phyloP scores from a whole-genome alignment of 1,140 invertebrate genomes.

The Zaprionus vittiger region DNA sequence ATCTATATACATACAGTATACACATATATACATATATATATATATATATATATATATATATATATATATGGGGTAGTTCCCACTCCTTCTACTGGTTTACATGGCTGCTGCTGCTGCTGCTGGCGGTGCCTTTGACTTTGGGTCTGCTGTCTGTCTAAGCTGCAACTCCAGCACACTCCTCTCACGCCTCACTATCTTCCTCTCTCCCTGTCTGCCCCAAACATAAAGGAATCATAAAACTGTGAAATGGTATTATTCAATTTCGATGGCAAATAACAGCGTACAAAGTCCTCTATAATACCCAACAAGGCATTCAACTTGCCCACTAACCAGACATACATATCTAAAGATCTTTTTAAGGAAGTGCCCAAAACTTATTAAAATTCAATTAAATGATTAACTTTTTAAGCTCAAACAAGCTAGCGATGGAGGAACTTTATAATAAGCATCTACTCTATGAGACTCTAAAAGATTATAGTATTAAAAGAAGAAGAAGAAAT shows the following conservation, averaged over 20 bases:
- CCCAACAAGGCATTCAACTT: conserved; percentile 8
- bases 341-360: neutral
- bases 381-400: neutral
- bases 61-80: neutral
- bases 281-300: conserved; percentile 27
- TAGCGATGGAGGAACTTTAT: too few relatives aligned
- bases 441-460: too few relatives aligned
- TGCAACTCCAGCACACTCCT: neutral
- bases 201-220: conserved; percentile 27
- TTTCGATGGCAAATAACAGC: conserved; percentile 54
- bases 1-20: conserved; percentile 25
- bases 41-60: conserved; percentile 1
- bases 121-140: conserved; percentile 32
- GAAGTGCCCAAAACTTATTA: neutral
- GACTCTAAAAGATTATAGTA: too few relatives aligned
- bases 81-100: neutral
- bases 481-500: too few relatives aligned
- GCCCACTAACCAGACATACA: neutral
- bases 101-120: neutral
- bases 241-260: conserved; percentile 79
- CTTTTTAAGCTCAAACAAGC: neutral
- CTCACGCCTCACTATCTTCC: neutral
- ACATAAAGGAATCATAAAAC: conserved; percentile 77
- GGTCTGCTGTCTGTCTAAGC: conserved; percentile 14
- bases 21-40: conserved; percentile 18